Evolutionary conservation across 1,140 invertebrate genomes (phyloP), one percentile per base, ranked within the genome.

Genomic region (Drosophila arizonae): DNA sequence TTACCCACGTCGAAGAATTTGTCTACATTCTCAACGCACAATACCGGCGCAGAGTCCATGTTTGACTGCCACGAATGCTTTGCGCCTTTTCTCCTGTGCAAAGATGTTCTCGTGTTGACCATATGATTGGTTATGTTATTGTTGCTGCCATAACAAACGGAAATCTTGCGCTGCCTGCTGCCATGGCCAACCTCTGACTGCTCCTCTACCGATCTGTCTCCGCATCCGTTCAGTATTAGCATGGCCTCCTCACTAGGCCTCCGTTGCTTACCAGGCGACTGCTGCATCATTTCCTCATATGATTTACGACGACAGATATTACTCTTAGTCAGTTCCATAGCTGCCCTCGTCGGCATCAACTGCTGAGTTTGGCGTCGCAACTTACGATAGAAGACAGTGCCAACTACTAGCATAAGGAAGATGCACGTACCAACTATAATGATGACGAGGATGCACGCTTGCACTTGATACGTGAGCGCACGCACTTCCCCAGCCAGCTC

Each of bases 181-280:
- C 15, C 45, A 4, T 48, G 48, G 11, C 30, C 33, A n/a, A 13
- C 24, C 2, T 73, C 4, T 43, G 69, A 76, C 75, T 92, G 58
- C 92, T 62, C 63, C 13, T 36, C 39, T 6, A 17, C n/a, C 0
- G 50, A 5, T 6, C 11, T 63, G 13, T 89, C 85, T 0, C 75
- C 84, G 9, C 88, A 90, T 5, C 86, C 78, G 48, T 90, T 90
- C 0, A 90, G 56, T 65, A 96, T 96, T 30, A 93, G 94, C 72
- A 96, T 93, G 0, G 95, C 95, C 76, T 96, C 96, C 82, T 96
- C 96, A 80, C 96, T 96, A 0, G 96, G 96, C 55, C 96, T 90
- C 26, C 95, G 92, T 56, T 94, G 94, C 76, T 94, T 94, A 6
- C 57, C 72, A n/a, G 75, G 26, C 88, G 71, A 92, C 88, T 75